Percentiles rank a stretch among this genome's conserved stretches.
Conservation (phyloP, 2,888 invertebrate species). For the Toxonevra muliebris region DNA sequence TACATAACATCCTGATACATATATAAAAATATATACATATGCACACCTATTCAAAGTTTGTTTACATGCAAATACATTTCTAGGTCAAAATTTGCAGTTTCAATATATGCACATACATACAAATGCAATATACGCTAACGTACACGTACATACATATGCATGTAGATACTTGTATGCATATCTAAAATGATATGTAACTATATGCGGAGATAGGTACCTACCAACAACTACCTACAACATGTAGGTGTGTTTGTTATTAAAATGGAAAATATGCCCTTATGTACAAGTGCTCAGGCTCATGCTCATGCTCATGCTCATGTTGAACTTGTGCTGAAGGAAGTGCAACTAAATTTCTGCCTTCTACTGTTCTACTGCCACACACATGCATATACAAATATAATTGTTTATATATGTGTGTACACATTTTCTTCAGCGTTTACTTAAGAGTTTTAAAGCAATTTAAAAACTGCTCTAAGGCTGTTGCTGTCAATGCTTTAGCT, state of each 20-base stretch:
- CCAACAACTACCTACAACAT: no score
- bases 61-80: constrained; percentile 30
- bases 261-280: no score
- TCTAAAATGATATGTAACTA: background rate
- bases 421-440: background rate
- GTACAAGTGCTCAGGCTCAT: background rate
- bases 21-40: no score
- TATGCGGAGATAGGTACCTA: background rate
- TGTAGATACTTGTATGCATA: background rate
- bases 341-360: background rate
- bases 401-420: no score
- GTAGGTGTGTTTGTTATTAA: background rate
- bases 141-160: background rate
- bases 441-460: constrained; percentile 22
- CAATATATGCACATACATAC: background rate
- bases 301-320: background rate
- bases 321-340: background rate
- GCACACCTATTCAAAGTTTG: constrained; percentile 10
- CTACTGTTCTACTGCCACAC: background rate
- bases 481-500: background rate
- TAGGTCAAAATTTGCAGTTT: constrained; percentile 21
- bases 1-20: no score
- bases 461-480: constrained; percentile 26
- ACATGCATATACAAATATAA: background rate
- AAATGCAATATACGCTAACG: background rate